Base-by-base conservation (phyloP, 2,113 vertebrate species). In the Chaetorhynchus papuensis region DNA sequence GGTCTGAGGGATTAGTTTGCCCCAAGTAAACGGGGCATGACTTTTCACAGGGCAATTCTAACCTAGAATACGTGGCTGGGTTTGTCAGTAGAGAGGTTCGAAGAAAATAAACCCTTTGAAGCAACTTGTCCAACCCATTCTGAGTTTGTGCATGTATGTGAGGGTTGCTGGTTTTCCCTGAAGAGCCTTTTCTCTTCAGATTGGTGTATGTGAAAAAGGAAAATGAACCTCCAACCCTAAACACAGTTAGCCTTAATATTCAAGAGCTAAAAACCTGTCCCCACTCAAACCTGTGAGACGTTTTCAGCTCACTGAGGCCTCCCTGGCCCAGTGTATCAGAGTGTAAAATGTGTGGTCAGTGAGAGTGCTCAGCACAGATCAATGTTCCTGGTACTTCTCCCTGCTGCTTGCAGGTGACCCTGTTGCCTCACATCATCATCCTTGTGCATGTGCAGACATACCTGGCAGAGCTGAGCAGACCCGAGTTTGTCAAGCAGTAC, bases 381-480 rank as follows among this genome's bases (percentile, higher is more conserved):
- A 0, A 1, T 53, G 12, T 11, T 71, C 14, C 81, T 70, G 33
- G 53, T 26, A 8, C 4, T 44, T 65, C 18, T 87, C 56, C 42
- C 60, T 42, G 50, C 15, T 41, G 22, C 61, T 72, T 75, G 47
- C 47, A 47, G 56, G 56, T 53, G 64, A 61, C 27, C 7, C 11
- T 2, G 0, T 18, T 18, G 5, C 49, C 39, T 20, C 35, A 23
- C 42, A 35, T 35, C 3, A 1, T 69, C 54, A 2, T 65, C 45
- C 21, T 14, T 35, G 21, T 59, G 23, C 3, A 0, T 28, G 23
- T 50, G 33, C 59, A 77, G 75, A 47, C 1, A 2, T 20, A 37
- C 19, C 20, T 69, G 66, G 13, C 33, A 72, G 5, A 42, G 50
- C 7, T 27, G 16, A 41, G 17, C 4, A 0, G 69, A 28, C 4